phyloP scores from a whole-genome alignment of 2,797 vertebrate species.

The Acipenser transmontanus region DNA sequence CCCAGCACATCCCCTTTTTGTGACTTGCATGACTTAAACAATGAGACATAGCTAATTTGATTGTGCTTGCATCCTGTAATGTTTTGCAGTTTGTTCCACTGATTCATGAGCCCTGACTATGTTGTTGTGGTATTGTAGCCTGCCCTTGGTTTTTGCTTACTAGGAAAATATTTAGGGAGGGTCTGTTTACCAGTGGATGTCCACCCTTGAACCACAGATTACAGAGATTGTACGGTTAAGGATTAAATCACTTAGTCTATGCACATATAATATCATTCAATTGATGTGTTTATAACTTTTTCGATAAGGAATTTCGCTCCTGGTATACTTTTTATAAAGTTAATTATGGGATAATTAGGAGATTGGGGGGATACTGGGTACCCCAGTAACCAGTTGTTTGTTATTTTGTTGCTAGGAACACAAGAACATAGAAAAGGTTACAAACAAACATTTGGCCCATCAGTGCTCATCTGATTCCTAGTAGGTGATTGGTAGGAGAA shows the following conservation, averaged over 20 bases:
- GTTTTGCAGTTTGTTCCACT: constrained; percentile 57
- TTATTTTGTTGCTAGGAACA: too few relatives aligned
- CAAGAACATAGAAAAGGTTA: too few relatives aligned
- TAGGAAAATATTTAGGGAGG: constrained; percentile 7
- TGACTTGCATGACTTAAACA: constrained; percentile 49
- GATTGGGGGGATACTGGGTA: too few relatives aligned
- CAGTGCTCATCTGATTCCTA: too few relatives aligned
- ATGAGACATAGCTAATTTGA: constrained; percentile 51
- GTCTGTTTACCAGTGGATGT: constrained; percentile 1
- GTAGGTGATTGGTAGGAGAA: too few relatives aligned
- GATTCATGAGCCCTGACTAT: constrained; percentile 64
- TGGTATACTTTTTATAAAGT: too few relatives aligned
- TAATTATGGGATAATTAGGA: too few relatives aligned
- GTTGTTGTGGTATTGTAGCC: constrained; percentile 61
- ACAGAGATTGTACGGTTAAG: constrained; percentile 1
- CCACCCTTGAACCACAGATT: constrained; percentile 4
- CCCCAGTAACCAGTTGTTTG: too few relatives aligned
- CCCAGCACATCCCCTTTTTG: constrained; percentile 30
- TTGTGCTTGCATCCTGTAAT: constrained; percentile 49
- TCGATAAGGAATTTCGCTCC: too few relatives aligned
- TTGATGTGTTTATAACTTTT: too few relatives aligned
- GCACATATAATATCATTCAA: too few relatives aligned
- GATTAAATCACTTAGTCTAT: neutral
- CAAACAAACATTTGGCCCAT: too few relatives aligned
- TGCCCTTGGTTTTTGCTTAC: constrained; percentile 36